These are phyloP conservation scores for Leptodirus hochenwartii DNA, from an alignment of 2,888 invertebrate genomes.

Conservation along the genomic window DNA sequence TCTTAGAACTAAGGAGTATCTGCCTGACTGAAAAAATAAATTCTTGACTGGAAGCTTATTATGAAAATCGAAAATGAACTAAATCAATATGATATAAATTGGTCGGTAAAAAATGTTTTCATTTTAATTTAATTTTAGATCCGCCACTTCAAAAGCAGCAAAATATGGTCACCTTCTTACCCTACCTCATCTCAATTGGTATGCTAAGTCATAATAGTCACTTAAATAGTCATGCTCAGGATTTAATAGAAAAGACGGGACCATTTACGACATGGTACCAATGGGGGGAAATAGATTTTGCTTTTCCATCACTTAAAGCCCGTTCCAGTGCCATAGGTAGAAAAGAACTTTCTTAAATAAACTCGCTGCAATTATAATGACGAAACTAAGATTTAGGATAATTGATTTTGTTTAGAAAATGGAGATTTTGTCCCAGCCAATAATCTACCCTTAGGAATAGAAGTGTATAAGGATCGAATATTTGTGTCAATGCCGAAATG, in stretches of 20 bases:
- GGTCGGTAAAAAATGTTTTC: too few species aligned
- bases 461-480: constrained; percentile 45
- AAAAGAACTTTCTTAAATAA: too few species aligned
- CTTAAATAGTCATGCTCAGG: not conserved
- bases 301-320: constrained; percentile 39
- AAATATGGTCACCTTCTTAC: constrained; percentile 16
- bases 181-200: constrained; percentile 33
- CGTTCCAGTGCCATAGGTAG: constrained; percentile 39
- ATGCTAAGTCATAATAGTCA: constrained; percentile 10
- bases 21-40: too few species aligned
- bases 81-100: too few species aligned
- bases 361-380: too few species aligned
- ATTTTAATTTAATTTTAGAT: too few species aligned
- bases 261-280: constrained; percentile 45
- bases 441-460: constrained; percentile 36
- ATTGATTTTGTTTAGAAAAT: constrained; percentile 31
- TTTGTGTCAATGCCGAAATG: constrained; percentile 37
- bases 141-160: too few species aligned
- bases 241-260: constrained; percentile 29
- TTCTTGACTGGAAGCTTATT: too few species aligned
- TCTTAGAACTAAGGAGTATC: too few species aligned
- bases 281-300: constrained; percentile 60
- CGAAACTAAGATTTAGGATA: too few species aligned
- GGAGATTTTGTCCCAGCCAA: constrained; percentile 50
- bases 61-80: too few species aligned